These are phyloP conservation scores for Orthonyx spaldingii DNA, from an alignment of 2,113 vertebrate species.

Conservation along the genomic window DNA sequence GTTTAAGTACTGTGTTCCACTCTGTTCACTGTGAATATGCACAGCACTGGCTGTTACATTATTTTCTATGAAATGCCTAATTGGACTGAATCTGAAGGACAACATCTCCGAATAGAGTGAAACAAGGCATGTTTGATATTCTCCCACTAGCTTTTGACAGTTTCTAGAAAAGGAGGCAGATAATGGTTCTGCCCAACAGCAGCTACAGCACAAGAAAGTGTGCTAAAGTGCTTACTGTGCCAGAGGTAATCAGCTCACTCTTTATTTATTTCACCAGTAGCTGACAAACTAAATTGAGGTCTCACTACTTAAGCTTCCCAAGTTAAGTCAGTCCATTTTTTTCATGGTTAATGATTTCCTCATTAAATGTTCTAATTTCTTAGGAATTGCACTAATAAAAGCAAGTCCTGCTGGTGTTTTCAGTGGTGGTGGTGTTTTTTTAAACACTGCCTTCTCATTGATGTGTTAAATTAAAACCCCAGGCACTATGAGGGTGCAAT, in stretches of 20 bases:
- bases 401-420: conserved; percentile 66
- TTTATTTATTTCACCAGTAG: conserved; percentile 49
- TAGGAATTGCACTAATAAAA: conserved; percentile 75
- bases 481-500: conserved; percentile 64
- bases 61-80: background rate
- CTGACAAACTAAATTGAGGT: conserved; percentile 64
- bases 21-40: background rate
- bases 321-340: conserved; percentile 65
- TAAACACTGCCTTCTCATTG: conserved; percentile 68
- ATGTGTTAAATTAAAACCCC: conserved; percentile 83
- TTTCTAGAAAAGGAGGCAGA: background rate
- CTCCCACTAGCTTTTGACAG: background rate
- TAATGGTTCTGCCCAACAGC: background rate
- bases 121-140: background rate
- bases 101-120: background rate
- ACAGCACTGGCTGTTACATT: background rate
- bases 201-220: background rate
- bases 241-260: background rate
- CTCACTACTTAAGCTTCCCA: conserved; percentile 55
- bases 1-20: background rate
- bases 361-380: conserved; percentile 77
- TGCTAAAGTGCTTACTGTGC: background rate
- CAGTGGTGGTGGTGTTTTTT: background rate
- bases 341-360: conserved; percentile 75
- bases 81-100: background rate